phyloP scores from a whole-genome alignment of 2,113 vertebrate genomes.

The Oceanites oceanicus region DNA sequence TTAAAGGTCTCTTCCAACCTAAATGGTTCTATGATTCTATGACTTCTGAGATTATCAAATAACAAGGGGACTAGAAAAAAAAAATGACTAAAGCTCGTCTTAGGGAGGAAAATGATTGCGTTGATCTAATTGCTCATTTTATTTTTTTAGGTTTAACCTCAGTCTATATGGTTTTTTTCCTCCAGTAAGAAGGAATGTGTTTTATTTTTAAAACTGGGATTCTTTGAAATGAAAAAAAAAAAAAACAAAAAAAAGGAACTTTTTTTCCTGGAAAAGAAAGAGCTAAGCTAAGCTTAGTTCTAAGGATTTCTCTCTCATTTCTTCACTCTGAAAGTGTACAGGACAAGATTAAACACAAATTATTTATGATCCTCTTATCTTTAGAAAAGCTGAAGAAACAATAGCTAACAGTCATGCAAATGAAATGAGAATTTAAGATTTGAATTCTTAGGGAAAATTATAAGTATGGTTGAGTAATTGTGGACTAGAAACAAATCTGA shows the following conservation, averaged over 20 bases:
- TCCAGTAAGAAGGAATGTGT: neutral
- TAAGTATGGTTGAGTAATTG: neutral
- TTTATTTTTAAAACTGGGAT: neutral
- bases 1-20: no score
- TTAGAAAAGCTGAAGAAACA: neutral
- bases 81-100: accelerated
- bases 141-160: neutral
- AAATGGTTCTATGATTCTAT: no score
- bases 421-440: neutral
- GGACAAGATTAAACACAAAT: neutral
- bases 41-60: neutral
- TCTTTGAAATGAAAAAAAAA: neutral
- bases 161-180: neutral
- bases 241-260: accelerated
- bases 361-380: neutral
- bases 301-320: neutral
- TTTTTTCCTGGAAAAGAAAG: neutral
- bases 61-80: neutral
- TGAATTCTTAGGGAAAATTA: neutral
- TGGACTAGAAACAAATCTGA: neutral
- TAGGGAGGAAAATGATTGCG: accelerated
- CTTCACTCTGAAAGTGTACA: neutral
- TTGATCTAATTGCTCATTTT: neutral
- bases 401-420: neutral
- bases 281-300: neutral